Evolutionary conservation across 30 jellyfish, hydroid and myxozoan species (phyloP), one percentile per base, ranked within the genome.

Genomic region (Phacellophora camtschatica): DNA sequence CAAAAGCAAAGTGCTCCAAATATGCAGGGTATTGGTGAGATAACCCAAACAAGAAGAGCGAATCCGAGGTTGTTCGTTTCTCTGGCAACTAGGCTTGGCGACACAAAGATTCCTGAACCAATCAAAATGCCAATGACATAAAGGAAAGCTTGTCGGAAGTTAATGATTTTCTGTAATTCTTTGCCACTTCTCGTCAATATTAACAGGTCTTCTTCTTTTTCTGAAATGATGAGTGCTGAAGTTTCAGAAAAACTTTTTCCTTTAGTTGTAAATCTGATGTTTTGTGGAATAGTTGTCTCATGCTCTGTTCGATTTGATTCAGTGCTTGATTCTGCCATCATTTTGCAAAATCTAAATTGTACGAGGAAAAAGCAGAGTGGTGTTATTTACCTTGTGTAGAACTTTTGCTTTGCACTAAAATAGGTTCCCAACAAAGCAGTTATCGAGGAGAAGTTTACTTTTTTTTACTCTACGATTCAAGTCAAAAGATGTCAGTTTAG

Each of bases 1-100:
- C 91, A 80, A 24, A 45, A 64, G 53, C 91, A 81, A 24, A 81
- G 24, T 6, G 92, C 85, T 15, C 92, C 84, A 55, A 81, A 56
- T 10, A 65, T 12, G 48, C 79, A 34, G 8, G 34, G 28, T 1
- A 66, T 49, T 6, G 76, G 79, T 36, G 85, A 34, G 11, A 30
- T 53, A 18, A 58, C 70, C 85, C 92, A 81, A 4, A 50, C 77
- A 16, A 80, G 28, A 16, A 80, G 36, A 15, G 83, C 77, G 49
- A 80, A 63, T 12, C 84, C 91, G 76, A 66, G 64, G 56, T 32
- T 64, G 51, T 39, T 64, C 30, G 91, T 80, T 35, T 80, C 75
- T 9, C 49, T 66, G 11, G 91, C 91, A 15, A 80, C 83, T 22
- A 80, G 54, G 32, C 91, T 65, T 6, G 91, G 84, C 34, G 91